Conservation (phyloP, 2,797 vertebrate species). For the Neosilurus hyrtlii region DNA sequence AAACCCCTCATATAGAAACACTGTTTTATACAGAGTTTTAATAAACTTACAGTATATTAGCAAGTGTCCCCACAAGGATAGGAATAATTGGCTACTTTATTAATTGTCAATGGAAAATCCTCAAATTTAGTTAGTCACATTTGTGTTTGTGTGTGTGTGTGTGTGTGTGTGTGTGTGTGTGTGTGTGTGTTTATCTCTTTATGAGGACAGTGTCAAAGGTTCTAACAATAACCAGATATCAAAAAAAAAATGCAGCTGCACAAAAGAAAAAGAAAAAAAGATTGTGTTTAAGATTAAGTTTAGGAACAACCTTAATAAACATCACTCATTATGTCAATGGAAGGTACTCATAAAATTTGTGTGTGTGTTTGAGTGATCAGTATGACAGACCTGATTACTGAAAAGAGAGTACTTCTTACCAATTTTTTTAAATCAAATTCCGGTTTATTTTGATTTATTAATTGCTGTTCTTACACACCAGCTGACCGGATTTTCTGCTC, state of each 20-base stretch:
- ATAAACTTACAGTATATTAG: not conserved
- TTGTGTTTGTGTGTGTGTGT: not conserved
- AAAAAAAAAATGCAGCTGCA: not conserved
- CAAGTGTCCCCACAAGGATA: not conserved
- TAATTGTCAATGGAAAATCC: not conserved
- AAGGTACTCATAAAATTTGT: not conserved
- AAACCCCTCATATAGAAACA: not conserved
- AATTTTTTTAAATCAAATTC: not conserved
- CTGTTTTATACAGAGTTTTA: not conserved
- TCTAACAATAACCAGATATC: not conserved
- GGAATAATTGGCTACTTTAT: not conserved
- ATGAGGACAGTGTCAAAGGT: not conserved
- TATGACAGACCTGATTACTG: not conserved
- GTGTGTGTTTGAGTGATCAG: no score
- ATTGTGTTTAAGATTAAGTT: no score
- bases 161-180: not conserved
- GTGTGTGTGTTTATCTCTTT: not conserved
- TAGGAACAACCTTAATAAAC: no score
- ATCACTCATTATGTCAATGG: no score
- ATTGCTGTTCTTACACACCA: constrained; percentile 40
- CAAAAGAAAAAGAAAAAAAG: no score
- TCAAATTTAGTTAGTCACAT: not conserved
- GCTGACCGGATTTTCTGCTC: constrained; percentile 46
- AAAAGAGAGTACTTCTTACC: not conserved
- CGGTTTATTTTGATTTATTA: constrained; percentile 51